Evolutionary conservation across 1,140 invertebrate genomes (phyloP).

Genomic region (Trichoplusia ni): DNA sequence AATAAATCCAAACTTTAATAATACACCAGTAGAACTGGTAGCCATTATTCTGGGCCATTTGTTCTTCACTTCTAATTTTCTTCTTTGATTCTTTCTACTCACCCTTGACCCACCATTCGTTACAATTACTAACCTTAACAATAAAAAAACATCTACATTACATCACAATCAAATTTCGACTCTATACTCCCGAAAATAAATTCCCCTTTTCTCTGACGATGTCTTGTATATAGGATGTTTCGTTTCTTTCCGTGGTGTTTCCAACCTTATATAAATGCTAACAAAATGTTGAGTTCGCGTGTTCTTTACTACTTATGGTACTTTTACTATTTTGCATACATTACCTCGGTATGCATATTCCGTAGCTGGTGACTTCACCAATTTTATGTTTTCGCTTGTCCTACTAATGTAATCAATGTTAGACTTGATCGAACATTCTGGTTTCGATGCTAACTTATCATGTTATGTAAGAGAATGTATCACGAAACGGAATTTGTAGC

Average conservation of each 20-base stretch:
- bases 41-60: slow-evolving; percentile 22
- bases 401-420: slow-evolving; percentile 28
- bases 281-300: slow-evolving; percentile 78
- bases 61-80: slow-evolving; percentile 56
- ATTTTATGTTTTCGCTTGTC: slow-evolving; percentile 27
- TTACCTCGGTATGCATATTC: slow-evolving; percentile 70
- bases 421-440: neutral
- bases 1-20: slow-evolving; percentile 16
- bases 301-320: slow-evolving; percentile 68
- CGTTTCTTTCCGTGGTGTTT: slow-evolving; percentile 31
- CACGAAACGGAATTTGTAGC: no score
- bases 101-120: slow-evolving; percentile 75
- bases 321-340: slow-evolving; percentile 75
- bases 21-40: neutral
- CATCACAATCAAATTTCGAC: slow-evolving; percentile 39
- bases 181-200: slow-evolving; percentile 25
- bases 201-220: slow-evolving; percentile 29
- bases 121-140: slow-evolving; percentile 56
- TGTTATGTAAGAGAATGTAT: slow-evolving; percentile 12
- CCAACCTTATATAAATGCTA: slow-evolving; percentile 71
- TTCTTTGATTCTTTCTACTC: slow-evolving; percentile 59
- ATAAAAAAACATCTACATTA: slow-evolving; percentile 36
- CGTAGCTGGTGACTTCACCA: slow-evolving; percentile 40
- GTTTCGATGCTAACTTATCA: slow-evolving; percentile 9
- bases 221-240: slow-evolving; percentile 36